phyloP scores from a whole-genome alignment of 92 coral and sea anemone species.

The Plumapathes pennacea region DNA sequence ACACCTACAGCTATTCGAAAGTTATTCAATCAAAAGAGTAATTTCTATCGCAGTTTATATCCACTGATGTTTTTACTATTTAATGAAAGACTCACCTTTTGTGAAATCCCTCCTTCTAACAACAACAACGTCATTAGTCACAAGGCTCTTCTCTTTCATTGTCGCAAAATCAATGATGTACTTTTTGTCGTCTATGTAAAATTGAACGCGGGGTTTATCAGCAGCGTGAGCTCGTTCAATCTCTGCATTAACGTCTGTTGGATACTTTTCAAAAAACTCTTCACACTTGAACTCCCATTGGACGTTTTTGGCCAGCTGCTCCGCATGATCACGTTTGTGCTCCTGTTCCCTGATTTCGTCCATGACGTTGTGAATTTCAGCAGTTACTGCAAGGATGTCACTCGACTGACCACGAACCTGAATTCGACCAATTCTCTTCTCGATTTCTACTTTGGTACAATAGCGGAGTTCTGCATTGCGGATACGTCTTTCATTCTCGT shows the following conservation, averaged over 20 bases:
- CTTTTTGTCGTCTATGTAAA: slow-evolving; percentile 9
- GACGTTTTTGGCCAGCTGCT: slow-evolving; percentile 13
- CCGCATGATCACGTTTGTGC: slow-evolving; percentile 1
- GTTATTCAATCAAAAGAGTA: too few relatives aligned
- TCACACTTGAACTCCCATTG: slow-evolving; percentile 27
- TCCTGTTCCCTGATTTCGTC: slow-evolving; percentile 9
- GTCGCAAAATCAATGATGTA: background rate
- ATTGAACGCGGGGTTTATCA: background rate
- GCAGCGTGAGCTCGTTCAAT: slow-evolving; percentile 34
- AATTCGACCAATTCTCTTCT: slow-evolving; percentile 3
- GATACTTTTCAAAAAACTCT: slow-evolving; percentile 13
- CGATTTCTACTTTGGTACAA: background rate
- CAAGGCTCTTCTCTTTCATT: slow-evolving; percentile 10
- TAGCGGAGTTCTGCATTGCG: too few relatives aligned
- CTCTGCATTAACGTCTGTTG: slow-evolving; percentile 19
- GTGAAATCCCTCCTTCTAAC: background rate
- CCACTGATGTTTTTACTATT: background rate
- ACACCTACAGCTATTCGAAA: background rate
- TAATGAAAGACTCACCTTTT: slow-evolving; percentile 3
- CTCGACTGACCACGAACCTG: background rate
- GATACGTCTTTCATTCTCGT: too few relatives aligned
- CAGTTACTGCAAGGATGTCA: background rate
- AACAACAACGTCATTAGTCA: background rate
- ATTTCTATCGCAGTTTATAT: background rate
- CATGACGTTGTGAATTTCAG: slow-evolving; percentile 5